Conservation (phyloP, 37 sponge, comb jelly and placozoan species). For the Bolinopsis microptera region DNA sequence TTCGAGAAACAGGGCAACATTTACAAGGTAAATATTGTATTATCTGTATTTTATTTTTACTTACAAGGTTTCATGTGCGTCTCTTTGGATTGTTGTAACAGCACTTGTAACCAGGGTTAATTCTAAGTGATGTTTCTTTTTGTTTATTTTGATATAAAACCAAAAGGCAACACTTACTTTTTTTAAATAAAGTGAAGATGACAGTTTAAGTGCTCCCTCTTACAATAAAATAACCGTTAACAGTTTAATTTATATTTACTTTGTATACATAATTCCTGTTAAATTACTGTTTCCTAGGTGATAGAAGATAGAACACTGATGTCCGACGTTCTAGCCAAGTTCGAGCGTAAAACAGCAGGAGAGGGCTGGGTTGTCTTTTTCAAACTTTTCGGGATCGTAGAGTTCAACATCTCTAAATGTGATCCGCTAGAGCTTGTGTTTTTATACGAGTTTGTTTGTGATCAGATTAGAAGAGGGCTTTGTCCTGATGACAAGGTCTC, state of each 20-base stretch:
- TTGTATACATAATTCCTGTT: too few species aligned
- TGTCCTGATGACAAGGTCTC: conserved; percentile 55
- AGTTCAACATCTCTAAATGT: conserved; percentile 52
- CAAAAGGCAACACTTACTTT: too few species aligned
- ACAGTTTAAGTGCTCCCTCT: too few species aligned
- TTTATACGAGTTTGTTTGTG: conserved; percentile 45
- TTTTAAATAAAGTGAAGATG: too few species aligned
- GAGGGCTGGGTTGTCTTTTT: conserved; percentile 31
- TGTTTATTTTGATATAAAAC: too few species aligned
- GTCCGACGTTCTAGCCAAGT: conserved; percentile 89
- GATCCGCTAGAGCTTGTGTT: conserved; percentile 60
- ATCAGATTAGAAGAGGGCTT: conserved; percentile 59
- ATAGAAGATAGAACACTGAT: conserved; percentile 82
- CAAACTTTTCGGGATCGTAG: conserved; percentile 39
- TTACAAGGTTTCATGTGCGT: too few species aligned
- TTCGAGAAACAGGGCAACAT: conserved; percentile 79
- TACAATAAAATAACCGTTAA: too few species aligned
- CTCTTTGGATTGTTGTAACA: too few species aligned
- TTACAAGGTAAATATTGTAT: conserved; percentile 46
- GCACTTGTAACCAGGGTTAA: too few species aligned
- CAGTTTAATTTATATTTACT: too few species aligned
- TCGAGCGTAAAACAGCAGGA: conserved; percentile 70
- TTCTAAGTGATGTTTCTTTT: too few species aligned
- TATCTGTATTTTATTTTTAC: background rate
- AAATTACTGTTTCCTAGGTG: too few species aligned